Base-by-base conservation (phyloP, 2,797 vertebrate genomes). In the Brotula barbata region DNA sequence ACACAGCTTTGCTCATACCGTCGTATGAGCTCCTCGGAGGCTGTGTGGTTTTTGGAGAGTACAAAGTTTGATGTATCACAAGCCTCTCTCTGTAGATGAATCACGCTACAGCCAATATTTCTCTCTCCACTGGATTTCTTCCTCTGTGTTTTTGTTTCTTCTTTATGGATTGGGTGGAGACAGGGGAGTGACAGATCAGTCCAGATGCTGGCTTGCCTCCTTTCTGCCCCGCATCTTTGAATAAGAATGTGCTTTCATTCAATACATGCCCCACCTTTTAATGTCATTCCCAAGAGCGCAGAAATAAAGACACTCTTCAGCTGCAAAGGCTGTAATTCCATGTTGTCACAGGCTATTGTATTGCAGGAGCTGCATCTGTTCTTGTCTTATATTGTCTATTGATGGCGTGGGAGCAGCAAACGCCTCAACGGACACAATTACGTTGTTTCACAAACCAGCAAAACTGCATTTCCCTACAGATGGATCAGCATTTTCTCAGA, bases 261-360 rank as follows among this genome's bases (percentile, higher is more conserved):
- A 67, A 55, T 64, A 44, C 51, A 49, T 68, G 75, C 62, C 60
- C 60, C 61, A 65, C 68, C 64, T 68, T 73, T 78, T 68, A 69
- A 56, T 72, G 51, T 59, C 54, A 63, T 79, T 83, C 75, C 73
- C 68, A 58, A 41, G 61, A 80, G 69, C 54, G 55, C 50, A 56
- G 49, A 64, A 77, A 85, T 75, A 81, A 83, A 81, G 49, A 36
- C 72, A 77, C 77, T 82, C 85, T 81, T 84, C 75, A 77, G 77
- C 64, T 69, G 80, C 73, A 74, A 67, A 71, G 75, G 80, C 81
- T 78, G 77, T 87, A 85, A 88, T 87, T 90, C 71, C 64, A 83
- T 75, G 78, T 80, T 87, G 87, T 87, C 85, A 88, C 75, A 75
- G 73, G 53, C 78, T 60, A 82, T 88, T 88, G 86, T 88, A 21